A percentile compares a stretch with the other conserved stretches of the same genome.
Evolutionary conservation across 2,113 vertebrate genomes (phyloP).

Genomic region (Hippocampus barbouri): DNA sequence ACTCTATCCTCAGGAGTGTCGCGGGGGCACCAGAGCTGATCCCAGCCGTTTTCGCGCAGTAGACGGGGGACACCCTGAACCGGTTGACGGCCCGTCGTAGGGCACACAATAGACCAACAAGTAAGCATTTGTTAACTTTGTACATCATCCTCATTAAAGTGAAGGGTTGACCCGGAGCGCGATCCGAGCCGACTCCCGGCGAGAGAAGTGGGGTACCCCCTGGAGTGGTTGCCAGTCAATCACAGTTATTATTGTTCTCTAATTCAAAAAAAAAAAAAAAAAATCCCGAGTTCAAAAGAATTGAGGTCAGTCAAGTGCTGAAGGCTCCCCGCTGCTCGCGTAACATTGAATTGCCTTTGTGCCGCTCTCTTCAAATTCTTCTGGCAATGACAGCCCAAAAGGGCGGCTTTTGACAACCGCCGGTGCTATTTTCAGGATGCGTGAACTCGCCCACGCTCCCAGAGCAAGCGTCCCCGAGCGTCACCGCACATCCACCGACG

Average conservation of each 20-base stretch:
- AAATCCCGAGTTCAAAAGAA: not conserved
- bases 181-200: not conserved
- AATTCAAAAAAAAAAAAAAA: not conserved
- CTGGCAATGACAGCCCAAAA: not conserved
- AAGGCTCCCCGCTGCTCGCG: not conserved
- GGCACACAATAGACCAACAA: not conserved
- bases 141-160: not conserved
- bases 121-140: not conserved
- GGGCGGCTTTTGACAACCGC: conserved; percentile 11
- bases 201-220: not conserved
- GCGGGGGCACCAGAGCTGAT: no score
- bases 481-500: conserved; percentile 10
- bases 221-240: not conserved
- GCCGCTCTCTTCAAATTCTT: conserved; percentile 14
- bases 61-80: no score
- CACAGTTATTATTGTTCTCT: conserved; percentile 26
- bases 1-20: no score
- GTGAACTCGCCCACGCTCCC: conserved; percentile 16
- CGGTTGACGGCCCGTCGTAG: no score
- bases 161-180: no score
- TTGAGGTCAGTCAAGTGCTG: conserved; percentile 9
- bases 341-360: conserved; percentile 2
- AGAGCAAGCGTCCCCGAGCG: conserved; percentile 14
- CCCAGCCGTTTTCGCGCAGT: no score
- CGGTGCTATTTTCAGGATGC: conserved; percentile 13